Base-by-base conservation (phyloP, 1,140 invertebrate genomes). In the Diabrotica virgifera region DNA sequence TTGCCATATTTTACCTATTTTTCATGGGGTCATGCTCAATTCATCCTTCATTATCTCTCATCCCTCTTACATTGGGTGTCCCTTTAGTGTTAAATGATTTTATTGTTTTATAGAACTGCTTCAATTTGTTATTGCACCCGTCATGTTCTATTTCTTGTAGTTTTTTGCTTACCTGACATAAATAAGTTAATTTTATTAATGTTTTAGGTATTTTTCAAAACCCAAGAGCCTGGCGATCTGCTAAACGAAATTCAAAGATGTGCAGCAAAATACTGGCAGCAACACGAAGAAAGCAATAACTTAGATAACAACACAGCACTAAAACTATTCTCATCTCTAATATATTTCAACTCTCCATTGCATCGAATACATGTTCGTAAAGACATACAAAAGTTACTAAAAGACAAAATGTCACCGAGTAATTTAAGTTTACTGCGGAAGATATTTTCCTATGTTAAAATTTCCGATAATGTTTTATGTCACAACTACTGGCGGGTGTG, bases 361-460 rank as follows among this genome's bases (percentile, higher is more conserved):
- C 74, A 79, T 52, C 73, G 78, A 36, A 68, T 72, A 6, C 65
- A 73, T 10, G 78, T 77, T 36, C 62, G 76, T 59, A 65, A 71
- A 5, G 64, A 75, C 4, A 76, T 79, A 40, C 67, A 69, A 6
- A 69, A 76, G 13, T 76, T 80, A 5, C 13, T 81, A 0, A 53
- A 72, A 35, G 63, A 73, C 46, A 36, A 68, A 5, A 38, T 75
- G 6, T 65, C 64, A 38, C 73, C 72, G 59, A 52, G 61, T 11
- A 63, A 51, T 46, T 58, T 78, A 40, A 63, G 74, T 14, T 24
- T 74, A 10, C 72, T 81, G 6, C 78, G 78, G 36, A 78, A 78
- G 60, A 71, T 81, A 12, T 62, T 83, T n/a, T 72, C 79, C 4
- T 68, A 77, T 40, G 53, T 83, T 0, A 83, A 83, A 70, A 76